phyloP scores from a whole-genome alignment of 2,888 invertebrate genomes.

The Lucinisca nassula region DNA sequence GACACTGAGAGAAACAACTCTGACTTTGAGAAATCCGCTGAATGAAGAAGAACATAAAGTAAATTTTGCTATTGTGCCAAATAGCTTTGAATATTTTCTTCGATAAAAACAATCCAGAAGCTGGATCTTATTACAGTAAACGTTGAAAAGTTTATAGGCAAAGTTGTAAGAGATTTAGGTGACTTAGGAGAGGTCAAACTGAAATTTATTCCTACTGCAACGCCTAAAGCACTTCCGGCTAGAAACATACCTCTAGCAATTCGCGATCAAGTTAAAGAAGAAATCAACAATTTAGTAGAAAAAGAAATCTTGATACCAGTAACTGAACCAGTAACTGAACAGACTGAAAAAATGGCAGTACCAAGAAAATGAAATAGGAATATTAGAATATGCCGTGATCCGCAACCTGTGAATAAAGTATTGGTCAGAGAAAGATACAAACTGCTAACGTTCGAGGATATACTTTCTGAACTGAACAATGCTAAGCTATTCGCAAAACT shows the following conservation, averaged over 20 bases:
- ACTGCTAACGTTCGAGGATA: slow-evolving; percentile 64
- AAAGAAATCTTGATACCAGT: slow-evolving; percentile 30
- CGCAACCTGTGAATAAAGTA: slow-evolving; percentile 62
- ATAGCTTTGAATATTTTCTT: slow-evolving; percentile 9
- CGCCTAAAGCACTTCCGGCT: slow-evolving; percentile 20
- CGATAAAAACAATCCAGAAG: slow-evolving; percentile 26
- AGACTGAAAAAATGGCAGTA: slow-evolving; percentile 47
- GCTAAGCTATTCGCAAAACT: slow-evolving; percentile 66
- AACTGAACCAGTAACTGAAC: slow-evolving; percentile 16
- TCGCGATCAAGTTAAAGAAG: slow-evolving; percentile 14
- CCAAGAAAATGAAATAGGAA: slow-evolving; percentile 35
- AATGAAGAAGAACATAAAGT: background rate
- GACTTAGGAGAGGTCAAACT: slow-evolving; percentile 31
- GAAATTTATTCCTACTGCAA: background rate
- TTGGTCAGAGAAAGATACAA: slow-evolving; percentile 56
- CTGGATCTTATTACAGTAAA: slow-evolving; percentile 21
- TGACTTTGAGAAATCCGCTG: slow-evolving; percentile 50
- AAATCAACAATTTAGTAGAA: slow-evolving; percentile 25
- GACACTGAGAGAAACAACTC: slow-evolving; percentile 45
- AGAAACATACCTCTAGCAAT: slow-evolving; percentile 33
- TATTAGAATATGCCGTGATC: slow-evolving; percentile 57
- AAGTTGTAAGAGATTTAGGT: slow-evolving; percentile 9
- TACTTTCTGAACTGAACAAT: slow-evolving; percentile 61
- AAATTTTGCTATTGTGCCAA: slow-evolving; percentile 26
- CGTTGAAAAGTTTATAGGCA: slow-evolving; percentile 28